Conservation (phyloP, 2,797 vertebrate genomes). For the Arremon aurantiirostris region DNA sequence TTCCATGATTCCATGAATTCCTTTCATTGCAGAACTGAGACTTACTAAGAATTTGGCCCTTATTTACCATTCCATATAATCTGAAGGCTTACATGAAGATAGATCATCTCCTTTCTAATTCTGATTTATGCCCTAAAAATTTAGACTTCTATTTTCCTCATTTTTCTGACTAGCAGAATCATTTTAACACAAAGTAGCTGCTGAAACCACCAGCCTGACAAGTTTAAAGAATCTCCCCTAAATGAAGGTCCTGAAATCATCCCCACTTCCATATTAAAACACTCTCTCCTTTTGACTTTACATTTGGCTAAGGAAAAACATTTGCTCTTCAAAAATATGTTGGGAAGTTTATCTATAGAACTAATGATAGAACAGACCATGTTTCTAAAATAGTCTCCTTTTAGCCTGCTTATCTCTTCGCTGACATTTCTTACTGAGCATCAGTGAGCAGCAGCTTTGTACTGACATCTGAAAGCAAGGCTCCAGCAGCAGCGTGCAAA, state of each 20-base stretch:
- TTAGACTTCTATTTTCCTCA: neutral
- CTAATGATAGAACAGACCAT: constrained; percentile 63
- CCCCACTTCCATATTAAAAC: neutral
- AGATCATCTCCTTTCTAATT: neutral
- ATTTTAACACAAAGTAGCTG: neutral
- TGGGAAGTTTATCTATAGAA: constrained; percentile 60
- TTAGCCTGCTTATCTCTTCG: constrained; percentile 69
- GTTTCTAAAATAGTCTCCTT: constrained; percentile 56
- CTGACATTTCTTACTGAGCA: constrained; percentile 72
- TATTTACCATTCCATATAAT: neutral
- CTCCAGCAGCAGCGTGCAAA: constrained; percentile 14
- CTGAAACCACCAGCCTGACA: neutral
- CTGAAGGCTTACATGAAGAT: neutral
- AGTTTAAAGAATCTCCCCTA: neutral
- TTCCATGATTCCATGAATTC: neutral
- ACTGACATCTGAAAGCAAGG: constrained; percentile 58
- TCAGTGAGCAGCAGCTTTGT: constrained; percentile 63
- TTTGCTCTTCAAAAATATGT: constrained; percentile 53
- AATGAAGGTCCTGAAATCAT: neutral
- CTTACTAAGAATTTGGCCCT: neutral
- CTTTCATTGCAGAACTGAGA: neutral
- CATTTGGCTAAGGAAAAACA: neutral
- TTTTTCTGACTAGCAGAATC: neutral
- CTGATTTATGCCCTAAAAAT: neutral
- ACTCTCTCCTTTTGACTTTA: neutral